A percentile compares a stretch with the other conserved stretches of the same genome.
Conservation (phyloP, 1,140 invertebrate species). For the Wasmannia auropunctata region DNA sequence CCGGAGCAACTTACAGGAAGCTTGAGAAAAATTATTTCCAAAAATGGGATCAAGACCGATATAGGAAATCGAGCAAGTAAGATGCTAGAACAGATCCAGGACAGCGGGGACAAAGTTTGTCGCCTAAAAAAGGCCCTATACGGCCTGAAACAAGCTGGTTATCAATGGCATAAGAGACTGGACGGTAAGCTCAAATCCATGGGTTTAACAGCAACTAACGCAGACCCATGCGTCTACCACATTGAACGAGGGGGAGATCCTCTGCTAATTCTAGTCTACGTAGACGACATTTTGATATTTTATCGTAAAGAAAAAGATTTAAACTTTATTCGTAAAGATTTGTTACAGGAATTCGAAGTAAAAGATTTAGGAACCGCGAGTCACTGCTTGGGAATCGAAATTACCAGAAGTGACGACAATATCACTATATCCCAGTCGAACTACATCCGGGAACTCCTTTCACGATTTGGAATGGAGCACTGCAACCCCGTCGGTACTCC, state of each 20-base stretch:
- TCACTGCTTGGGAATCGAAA: not conserved
- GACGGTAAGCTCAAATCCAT: not conserved
- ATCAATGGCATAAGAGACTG: not conserved
- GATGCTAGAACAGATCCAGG: not conserved
- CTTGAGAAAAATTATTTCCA: not conserved
- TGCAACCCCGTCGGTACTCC: constrained; percentile 14
- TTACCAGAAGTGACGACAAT: not conserved
- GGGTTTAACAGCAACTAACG: not conserved
- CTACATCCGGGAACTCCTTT: constrained; percentile 22
- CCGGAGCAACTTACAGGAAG: not conserved
- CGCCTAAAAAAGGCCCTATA: not conserved
- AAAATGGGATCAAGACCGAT: not conserved
- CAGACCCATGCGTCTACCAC: not conserved
- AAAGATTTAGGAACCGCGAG: not conserved
- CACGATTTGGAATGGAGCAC: constrained; percentile 3
- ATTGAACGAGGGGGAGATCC: not conserved
- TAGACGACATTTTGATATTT: not conserved
- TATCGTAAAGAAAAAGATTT: not conserved
- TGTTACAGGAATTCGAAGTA: constrained; percentile 2
- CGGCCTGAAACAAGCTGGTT: not conserved
- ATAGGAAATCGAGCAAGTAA: not conserved
- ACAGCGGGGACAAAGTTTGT: not conserved
- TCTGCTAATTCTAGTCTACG: not conserved
- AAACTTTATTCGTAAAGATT: not conserved
- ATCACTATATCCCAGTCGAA: not conserved